Evolutionary conservation across 2,888 invertebrate genomes (phyloP).

Genomic region (Mellilla xanthometata): DNA sequence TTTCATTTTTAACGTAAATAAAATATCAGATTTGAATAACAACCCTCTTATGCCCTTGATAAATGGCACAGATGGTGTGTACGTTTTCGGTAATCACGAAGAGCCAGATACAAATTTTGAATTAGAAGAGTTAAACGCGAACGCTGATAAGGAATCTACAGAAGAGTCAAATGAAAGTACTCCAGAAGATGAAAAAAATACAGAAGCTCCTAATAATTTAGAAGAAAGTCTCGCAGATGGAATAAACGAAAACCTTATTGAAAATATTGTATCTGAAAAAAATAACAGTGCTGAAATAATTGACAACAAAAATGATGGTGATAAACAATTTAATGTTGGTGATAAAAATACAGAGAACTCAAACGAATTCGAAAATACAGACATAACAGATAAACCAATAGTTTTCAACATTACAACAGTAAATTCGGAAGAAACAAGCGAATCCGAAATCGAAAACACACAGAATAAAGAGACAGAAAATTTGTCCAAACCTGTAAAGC

Average conservation of each 20-base stretch:
- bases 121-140: background rate
- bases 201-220: background rate
- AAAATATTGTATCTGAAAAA: background rate
- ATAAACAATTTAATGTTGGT: background rate
- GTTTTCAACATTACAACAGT: background rate
- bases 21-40: slow-evolving; percentile 27
- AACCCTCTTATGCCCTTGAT: slow-evolving; percentile 30
- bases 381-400: background rate
- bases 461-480: background rate
- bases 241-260: background rate
- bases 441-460: background rate
- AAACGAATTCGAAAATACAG: background rate
- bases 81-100: slow-evolving; percentile 21
- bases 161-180: slow-evolving; percentile 5
- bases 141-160: background rate
- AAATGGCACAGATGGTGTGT: slow-evolving; percentile 28
- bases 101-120: background rate
- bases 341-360: background rate
- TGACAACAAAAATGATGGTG: background rate
- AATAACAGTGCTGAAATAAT: background rate
- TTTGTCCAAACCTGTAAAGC: background rate
- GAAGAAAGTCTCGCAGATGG: no score
- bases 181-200: background rate
- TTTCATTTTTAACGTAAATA: slow-evolving; percentile 50
- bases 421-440: background rate